Evolutionary conservation across 2,888 invertebrate genomes (phyloP).

Genomic region (Nasonia oneida): DNA sequence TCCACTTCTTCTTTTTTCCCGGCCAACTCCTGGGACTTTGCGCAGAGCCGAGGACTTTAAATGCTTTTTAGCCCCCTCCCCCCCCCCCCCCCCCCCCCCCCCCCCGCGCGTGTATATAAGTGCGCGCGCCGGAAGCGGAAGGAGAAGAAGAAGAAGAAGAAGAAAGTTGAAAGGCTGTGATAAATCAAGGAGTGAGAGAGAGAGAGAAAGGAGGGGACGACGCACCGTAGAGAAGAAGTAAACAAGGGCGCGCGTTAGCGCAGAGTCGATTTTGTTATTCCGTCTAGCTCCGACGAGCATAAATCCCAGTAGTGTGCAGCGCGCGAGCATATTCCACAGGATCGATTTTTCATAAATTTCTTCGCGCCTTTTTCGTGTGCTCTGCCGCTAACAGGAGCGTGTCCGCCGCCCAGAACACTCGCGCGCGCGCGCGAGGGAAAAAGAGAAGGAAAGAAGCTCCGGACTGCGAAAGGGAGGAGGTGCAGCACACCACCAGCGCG

Average conservation of each 20-base stretch:
- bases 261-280: constrained; percentile 50
- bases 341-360: constrained; percentile 54
- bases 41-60: constrained; percentile 45
- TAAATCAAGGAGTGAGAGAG: constrained; percentile 39
- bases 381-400: neutral
- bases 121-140: constrained; percentile 7
- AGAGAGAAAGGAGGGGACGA: neutral
- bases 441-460: neutral
- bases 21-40: neutral
- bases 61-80: constrained; percentile 45
- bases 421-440: neutral
- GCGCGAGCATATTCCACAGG: constrained; percentile 23
- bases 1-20: neutral
- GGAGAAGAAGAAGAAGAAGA: neutral
- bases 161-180: constrained; percentile 21
- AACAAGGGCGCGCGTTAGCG: constrained; percentile 40
- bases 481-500: neutral
- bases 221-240: constrained; percentile 26
- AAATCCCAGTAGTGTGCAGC: neutral
- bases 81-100: neutral
- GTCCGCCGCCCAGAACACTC: neutral
- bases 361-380: constrained; percentile 18
- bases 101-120: neutral
- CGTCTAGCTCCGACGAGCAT: constrained; percentile 8
- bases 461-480: constrained; percentile 2